Evolutionary conservation across 1,140 invertebrate genomes (phyloP), one percentile per base, ranked within the genome.

Genomic region (Pseudomyrmex dendroicus): DNA sequence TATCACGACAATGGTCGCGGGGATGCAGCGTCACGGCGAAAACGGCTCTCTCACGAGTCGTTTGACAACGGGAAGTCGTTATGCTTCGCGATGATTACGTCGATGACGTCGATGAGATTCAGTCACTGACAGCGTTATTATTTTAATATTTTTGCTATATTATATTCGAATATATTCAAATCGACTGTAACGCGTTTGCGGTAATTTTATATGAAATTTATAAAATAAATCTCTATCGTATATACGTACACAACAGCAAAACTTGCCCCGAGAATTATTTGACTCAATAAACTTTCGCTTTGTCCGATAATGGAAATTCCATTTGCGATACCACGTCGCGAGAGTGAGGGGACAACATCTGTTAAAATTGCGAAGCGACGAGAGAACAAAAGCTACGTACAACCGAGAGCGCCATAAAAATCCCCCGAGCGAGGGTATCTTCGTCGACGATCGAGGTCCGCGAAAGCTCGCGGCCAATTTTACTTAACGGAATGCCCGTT

Each of bases 61-160:
- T 35, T 84, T 54, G 63, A 25, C 61, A 57, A 64, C 59, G 56
- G 67, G 77, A 82, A 84, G 77, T 84, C 15, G 62, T 61, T 35
- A 9, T 52, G 48, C 48, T 46, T 48, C 54, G 67, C 54, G 67
- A 73, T 73, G 52, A 73, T 25, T 25, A 25, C 44, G 61, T 66
- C 48, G 73, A 63, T 52, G 73, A 64, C 46, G 46, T n/a, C n/a
- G n/a, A n/a, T 35, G 22, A 66, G 48, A 17, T 35, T 35, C 25
- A 8, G 46, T 66, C 25, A 63, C 15, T 46, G 15, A 64, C n/a
- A 15, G 4, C 61, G 8, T 66, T 17, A 52, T 64, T 15, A 50
- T 35, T 35, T 35, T 4, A 35, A 35, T 35, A 35, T 35, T 35
- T 35, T 35, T 35, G 35, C 5, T 35, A 35, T 35, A 25, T 25